A percentile compares a stretch with the other conserved stretches of the same genome.
Evolutionary conservation across 2,797 vertebrate species (phyloP).

Genomic region (Phrynocephalus vlangalii): DNA sequence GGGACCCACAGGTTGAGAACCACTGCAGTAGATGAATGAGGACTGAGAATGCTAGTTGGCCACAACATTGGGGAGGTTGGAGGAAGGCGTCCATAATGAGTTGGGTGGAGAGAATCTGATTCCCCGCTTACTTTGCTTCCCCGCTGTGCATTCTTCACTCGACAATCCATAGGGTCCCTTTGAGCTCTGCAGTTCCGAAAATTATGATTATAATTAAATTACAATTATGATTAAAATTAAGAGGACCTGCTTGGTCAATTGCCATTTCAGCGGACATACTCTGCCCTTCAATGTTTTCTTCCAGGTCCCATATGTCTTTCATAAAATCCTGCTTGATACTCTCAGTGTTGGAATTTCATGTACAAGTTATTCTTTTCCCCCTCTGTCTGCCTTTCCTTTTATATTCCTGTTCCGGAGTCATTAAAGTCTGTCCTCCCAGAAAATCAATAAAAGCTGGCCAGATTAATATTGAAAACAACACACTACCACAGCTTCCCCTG

Average conservation of each 20-base stretch:
- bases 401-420: not conserved
- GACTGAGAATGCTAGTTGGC: not conserved
- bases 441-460: not conserved
- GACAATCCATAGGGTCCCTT: too few species aligned
- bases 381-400: not conserved
- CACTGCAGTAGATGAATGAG: too few species aligned
- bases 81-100: too few species aligned
- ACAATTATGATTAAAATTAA: too few species aligned
- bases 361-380: not conserved
- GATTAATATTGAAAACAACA: not conserved
- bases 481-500: not conserved
- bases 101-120: not conserved
- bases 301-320: not conserved
- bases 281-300: not conserved
- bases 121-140: too few species aligned
- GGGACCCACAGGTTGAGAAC: too few species aligned
- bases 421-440: not conserved
- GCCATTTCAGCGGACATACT: not conserved
- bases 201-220: too few species aligned
- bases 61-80: not conserved
- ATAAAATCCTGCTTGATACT: not conserved
- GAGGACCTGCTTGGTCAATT: not conserved
- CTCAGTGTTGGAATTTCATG: not conserved
- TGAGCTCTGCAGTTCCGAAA: too few species aligned
- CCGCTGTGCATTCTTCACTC: too few species aligned